Conservation (phyloP, 2,888 invertebrate species). For the Oligia fasciuncula region DNA sequence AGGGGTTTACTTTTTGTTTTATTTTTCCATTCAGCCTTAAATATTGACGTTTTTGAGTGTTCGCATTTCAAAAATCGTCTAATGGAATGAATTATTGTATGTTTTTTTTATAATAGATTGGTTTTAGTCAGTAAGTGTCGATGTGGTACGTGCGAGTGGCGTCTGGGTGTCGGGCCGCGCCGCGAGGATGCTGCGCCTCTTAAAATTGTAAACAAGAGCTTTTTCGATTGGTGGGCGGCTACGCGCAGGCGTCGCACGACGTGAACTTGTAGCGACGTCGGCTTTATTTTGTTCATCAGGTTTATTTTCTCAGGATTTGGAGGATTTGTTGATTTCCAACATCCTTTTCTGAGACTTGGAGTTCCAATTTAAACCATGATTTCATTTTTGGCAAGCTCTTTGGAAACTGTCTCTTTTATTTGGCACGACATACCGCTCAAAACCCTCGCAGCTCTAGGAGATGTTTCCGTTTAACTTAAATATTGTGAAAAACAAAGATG, state of each 20-base stretch:
- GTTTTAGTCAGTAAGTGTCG: conserved; percentile 33
- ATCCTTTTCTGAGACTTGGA: too few relatives aligned
- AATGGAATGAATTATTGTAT: conserved; percentile 11
- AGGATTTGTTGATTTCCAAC: not conserved
- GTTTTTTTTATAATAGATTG: conserved; percentile 15
- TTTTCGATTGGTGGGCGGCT: conserved; percentile 85
- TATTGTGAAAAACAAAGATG: not conserved
- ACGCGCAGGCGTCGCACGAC: conserved; percentile 78
- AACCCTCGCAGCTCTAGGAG: not conserved
- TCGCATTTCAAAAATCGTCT: not conserved
- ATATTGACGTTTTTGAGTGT: not conserved
- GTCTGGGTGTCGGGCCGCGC: conserved; percentile 75
- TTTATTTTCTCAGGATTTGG: not conserved
- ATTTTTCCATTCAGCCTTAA: not conserved
- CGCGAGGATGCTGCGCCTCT: conserved; percentile 83
- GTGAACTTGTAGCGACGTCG: conserved; percentile 76
- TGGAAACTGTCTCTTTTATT: not conserved
- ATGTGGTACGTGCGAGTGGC: conserved; percentile 65
- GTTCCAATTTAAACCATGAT: not conserved
- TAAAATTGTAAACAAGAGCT: conserved; percentile 88
- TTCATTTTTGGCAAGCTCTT: not conserved
- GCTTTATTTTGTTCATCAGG: conserved; percentile 24
- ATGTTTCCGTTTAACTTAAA: not conserved
- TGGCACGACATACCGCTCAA: not conserved
- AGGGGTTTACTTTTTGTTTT: not conserved